These are phyloP conservation scores for Campoplex capitator DNA, from an alignment of 2,888 invertebrate species.

Conservation along the genomic window DNA sequence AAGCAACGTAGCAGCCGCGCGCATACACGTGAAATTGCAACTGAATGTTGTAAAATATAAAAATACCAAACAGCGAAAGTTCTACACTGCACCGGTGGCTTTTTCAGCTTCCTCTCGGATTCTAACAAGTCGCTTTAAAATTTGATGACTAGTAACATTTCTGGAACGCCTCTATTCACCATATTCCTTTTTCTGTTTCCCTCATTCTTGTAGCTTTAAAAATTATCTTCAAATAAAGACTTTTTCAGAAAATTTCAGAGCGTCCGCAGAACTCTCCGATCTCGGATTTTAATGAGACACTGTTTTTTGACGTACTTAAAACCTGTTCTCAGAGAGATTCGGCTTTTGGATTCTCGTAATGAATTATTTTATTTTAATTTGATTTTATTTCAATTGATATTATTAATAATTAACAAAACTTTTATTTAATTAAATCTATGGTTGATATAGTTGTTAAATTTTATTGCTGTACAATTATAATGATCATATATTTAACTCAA, in stretches of 20 bases:
- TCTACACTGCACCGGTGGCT: constrained; percentile 47
- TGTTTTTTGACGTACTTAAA: not conserved
- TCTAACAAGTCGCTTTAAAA: constrained; percentile 81
- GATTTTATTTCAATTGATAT: no score
- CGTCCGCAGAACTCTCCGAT: not conserved
- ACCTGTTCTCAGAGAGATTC: not conserved
- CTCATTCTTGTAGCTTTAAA: not conserved
- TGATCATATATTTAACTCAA: no score
- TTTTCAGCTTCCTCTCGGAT: constrained; percentile 32
- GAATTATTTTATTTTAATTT: no score
- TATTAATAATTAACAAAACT: no score
- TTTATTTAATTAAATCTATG: not conserved
- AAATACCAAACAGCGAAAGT: constrained; percentile 45
- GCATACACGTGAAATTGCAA: constrained; percentile 38
- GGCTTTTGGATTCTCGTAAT: not conserved
- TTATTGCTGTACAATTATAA: not conserved
- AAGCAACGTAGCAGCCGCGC: constrained; percentile 61
- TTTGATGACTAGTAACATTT: constrained; percentile 81
- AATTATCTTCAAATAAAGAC: constrained; percentile 62
- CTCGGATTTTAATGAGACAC: not conserved
- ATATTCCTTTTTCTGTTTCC: constrained; percentile 10
- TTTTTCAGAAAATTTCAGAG: not conserved
- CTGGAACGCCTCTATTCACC: constrained; percentile 72
- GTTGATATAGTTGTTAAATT: not conserved
- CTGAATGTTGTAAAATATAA: constrained; percentile 22